Percentiles rank a stretch among this genome's conserved stretches.
Conservation (phyloP, 2,888 invertebrate genomes). For the Cephus pygmeus region DNA sequence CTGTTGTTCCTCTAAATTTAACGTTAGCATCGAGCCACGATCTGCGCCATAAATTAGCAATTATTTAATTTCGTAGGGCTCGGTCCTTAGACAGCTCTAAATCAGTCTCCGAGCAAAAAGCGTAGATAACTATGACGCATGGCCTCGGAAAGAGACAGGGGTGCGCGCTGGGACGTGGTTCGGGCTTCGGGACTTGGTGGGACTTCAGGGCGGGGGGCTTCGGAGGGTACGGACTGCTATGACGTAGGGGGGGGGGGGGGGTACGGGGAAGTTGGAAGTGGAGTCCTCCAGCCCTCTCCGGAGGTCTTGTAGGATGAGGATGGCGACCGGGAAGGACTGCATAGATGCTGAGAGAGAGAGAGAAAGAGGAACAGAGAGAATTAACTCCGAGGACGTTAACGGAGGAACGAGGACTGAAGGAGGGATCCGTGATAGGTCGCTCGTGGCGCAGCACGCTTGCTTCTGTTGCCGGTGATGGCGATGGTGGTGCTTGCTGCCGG, state of each 20-base stretch:
- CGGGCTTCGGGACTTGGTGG: slow-evolving; percentile 43
- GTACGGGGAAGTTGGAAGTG: slow-evolving; percentile 38
- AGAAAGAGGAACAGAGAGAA: background rate
- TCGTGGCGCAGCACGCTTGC: slow-evolving; percentile 30
- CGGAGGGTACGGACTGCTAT: background rate
- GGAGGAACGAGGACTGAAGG: slow-evolving; percentile 30
- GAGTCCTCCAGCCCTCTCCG: slow-evolving; percentile 14
- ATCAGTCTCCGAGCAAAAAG: slow-evolving; percentile 67
- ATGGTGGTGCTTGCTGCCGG: slow-evolving; percentile 6
- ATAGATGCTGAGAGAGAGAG: slow-evolving; percentile 27
- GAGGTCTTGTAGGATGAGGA: slow-evolving; percentile 29
- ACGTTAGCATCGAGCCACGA: slow-evolving; percentile 45
- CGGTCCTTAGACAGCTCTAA: slow-evolving; percentile 67
- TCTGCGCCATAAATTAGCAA: slow-evolving; percentile 66
- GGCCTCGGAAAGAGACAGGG: slow-evolving; percentile 62
- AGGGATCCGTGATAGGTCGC: slow-evolving; percentile 49
- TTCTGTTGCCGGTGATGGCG: slow-evolving; percentile 15
- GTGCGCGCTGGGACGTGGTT: slow-evolving; percentile 36
- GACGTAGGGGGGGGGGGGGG: slow-evolving; percentile 16
- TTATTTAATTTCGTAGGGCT: slow-evolving; percentile 67
- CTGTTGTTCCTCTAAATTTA: slow-evolving; percentile 30
- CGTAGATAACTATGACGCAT: slow-evolving; percentile 67
- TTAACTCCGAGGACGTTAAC: slow-evolving; percentile 8
- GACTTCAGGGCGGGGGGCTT: slow-evolving; percentile 35
- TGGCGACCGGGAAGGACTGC: slow-evolving; percentile 34